Base-by-base conservation (phyloP, 1,140 invertebrate species). In the Carposina sasakii region DNA sequence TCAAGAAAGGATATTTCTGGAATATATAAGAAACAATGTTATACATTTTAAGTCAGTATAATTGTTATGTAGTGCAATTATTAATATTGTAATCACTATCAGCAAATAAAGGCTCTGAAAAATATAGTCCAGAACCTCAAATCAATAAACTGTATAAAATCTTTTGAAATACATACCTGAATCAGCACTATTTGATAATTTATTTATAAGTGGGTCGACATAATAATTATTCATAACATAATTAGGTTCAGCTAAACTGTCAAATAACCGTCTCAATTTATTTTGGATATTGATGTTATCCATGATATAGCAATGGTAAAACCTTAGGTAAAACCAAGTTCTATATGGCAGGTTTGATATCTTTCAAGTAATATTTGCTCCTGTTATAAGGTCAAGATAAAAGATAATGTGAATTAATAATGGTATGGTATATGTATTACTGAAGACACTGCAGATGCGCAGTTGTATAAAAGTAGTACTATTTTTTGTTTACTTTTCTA, bases 171-270 rank as follows among this genome's bases (percentile, higher is more conserved):
- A 6, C 57, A 64, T 62, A 81, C 70, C 73, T 39, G 67, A 57
- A 57, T 81, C 75, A n/a, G 52, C 36, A 28, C 43, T 53, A 40
- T 70, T 62, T 50, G 36, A 36, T 28, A 81, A 48, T 64, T 79
- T 83, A 40, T 62, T 76, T 24, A 81, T 73, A 26, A 83, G 72
- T 37, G 67, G 63, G 47, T 83, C 79, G 2, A 64, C 68, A 47
- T 83, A 83, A 39, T 81, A 81, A 44, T 57, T 76, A 52, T 76
- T 61, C 65, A 83, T 68, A 20, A 79, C 67, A 70, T 79, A 83
- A 31, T 67, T 63, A 0, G 79, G 71, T 37, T 75, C 58, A 1
- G 50, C 46, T 51, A 83, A 57, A 54, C 72, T 79, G 19, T 69
- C 57, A 61, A 83, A 83, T 31, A 83, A 52, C 34, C 74, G 49